Evolutionary conservation across 2,797 vertebrate genomes (phyloP), one percentile per base, ranked within the genome.

Genomic region (Hoplostethus mediterraneus): DNA sequence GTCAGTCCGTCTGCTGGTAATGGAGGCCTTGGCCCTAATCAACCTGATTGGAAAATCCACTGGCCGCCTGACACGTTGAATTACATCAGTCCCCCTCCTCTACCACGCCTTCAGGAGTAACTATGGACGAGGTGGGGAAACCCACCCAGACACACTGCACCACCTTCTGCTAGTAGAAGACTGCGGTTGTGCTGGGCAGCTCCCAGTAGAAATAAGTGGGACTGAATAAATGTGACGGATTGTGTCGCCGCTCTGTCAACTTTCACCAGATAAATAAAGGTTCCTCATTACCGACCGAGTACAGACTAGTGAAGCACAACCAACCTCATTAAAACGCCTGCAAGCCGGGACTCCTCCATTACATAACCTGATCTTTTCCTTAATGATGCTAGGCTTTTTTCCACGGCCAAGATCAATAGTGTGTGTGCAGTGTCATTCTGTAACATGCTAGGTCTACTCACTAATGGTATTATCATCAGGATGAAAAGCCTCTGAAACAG

Each of bases 1-100:
- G 8, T 42, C 36, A 82, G 65, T 69, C 71, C 36, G 71, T 55
- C 81, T 75, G 80, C 75, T 67, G 44, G 71, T 82, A 84, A 85
- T 73, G 74, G 79, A 86, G 83, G 71, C 73, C 79, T 67, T 78
- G 81, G 82, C 66, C 81, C 73, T 84, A 86, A 89, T 91, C 88
- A 90, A 85, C 77, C 56, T 86, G 87, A 92, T 90, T 90, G 91
- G 82, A 89, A 89, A 89, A 82, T 66, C 77, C 77, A 85, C 77
- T 59, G 60, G 48, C 70, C 73, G 80, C 72, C 68, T 57, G 54
- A 53, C 52, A 17, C 47, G 17, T 66, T 60, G 76, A 81, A 79
- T 84, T 87, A 85, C 83, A 79, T 87, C 91, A 82, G 60, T 4
- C 70, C 52, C 47, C 4, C 47, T 13, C 47, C 16, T 36, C 63